Base-by-base conservation (phyloP, 2,888 invertebrate genomes). In the Glyphotaelius pellucidus region DNA sequence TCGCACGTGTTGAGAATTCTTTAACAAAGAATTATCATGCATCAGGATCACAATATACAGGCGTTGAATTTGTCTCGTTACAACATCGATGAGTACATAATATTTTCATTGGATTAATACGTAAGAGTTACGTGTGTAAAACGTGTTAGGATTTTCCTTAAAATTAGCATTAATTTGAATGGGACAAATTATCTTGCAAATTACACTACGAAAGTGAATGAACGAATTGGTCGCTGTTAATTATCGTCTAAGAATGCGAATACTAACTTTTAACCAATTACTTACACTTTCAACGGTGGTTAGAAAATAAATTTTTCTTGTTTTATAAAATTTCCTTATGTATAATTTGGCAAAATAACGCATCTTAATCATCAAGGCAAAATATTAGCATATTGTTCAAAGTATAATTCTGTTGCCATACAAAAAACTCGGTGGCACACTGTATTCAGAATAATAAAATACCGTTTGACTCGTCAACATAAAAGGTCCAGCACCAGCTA, bases 51-150 rank as follows among this genome's bases (percentile, higher is more conserved):
- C 67, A 67, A 67, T 67, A 67, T n/a, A n/a, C 25, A 67, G 25
- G 25, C 4, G 67, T 67, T n/a, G 25, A 67, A n/a, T 67, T 67
- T 67, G 19, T 67, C 25, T 67, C 9, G 4, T 67, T 67, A 67
- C 67, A 67, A 67, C 25, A 67, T 25, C 25, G 7, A 25, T n/a
- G 67, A 67, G 67, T 67, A 67, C 67, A 67, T 67, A 25, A 19
- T 67, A 67, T 67, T 67, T 67, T 67, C n/a, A n/a, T 67, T n/a
- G 67, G 67, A 67, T 67, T 67, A 67, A 67, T 67, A n/a, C 67
- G 67, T 67, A 67, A 67, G 7, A 67, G 67, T 67, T 67, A n/a
- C 67, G 67, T 25, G 67, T 25, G 67, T 67, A 25, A 67, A 25
- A 25, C 25, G 25, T 67, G 67, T 67, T 9, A n/a, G 67, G 25